Percentiles rank a stretch among this genome's conserved stretches.
phyloP scores from a whole-genome alignment of 2,888 invertebrate species.

The Ceriagrion tenellum region DNA sequence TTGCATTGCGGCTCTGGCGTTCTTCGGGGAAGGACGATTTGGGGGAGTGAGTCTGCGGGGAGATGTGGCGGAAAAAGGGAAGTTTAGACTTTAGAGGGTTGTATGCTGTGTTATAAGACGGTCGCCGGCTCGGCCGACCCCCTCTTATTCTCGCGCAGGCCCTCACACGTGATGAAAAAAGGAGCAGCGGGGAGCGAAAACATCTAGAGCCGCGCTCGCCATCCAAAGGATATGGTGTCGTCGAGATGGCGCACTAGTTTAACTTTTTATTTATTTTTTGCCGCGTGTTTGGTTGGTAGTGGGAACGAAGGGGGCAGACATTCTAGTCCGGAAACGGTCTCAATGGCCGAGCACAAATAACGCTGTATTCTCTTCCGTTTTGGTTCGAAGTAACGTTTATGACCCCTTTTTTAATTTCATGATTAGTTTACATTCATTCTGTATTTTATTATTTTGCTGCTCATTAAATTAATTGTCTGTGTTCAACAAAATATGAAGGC shows the following conservation, averaged over 20 bases:
- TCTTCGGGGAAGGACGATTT: not conserved
- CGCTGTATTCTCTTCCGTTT: not conserved
- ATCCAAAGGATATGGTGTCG: not conserved
- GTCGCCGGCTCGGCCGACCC: not conserved
- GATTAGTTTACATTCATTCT: too few relatives aligned
- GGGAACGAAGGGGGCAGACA: not conserved
- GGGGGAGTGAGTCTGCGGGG: not conserved
- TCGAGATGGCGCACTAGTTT: not conserved
- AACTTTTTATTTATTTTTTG: not conserved
- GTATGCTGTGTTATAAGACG: not conserved
- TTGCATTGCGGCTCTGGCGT: constrained; percentile 5
- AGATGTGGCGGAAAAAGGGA: not conserved
- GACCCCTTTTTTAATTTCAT: too few relatives aligned
- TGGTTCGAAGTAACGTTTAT: too few relatives aligned
- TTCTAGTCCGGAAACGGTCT: not conserved
- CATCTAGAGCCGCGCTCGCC: not conserved
- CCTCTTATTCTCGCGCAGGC: not conserved
- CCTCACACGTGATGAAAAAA: not conserved
- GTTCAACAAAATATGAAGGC: too few relatives aligned
- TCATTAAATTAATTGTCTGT: too few relatives aligned
- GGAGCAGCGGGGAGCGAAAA: not conserved
- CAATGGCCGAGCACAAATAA: not conserved
- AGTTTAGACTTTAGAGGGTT: too few relatives aligned
- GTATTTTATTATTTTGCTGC: too few relatives aligned
- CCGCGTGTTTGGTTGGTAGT: not conserved